Evolutionary conservation across 1,140 invertebrate genomes (phyloP).

Genomic region (Charaxes varanes): DNA sequence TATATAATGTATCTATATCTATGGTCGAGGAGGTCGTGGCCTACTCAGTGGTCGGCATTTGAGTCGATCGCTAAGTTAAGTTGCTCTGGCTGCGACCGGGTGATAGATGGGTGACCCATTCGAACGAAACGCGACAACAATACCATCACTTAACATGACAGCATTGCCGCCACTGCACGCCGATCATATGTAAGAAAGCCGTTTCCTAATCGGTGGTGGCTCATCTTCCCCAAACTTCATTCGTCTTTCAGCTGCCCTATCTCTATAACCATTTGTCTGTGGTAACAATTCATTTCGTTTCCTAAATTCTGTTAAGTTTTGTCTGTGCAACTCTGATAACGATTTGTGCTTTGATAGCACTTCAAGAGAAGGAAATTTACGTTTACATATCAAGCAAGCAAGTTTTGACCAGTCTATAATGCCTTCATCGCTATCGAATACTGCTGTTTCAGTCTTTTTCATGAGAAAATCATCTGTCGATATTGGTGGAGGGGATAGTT

Average conservation of each 20-base stretch:
- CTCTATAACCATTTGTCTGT: slow-evolving; percentile 80
- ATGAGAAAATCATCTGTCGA: slow-evolving; percentile 74
- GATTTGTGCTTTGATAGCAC: slow-evolving; percentile 93
- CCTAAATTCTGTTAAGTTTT: slow-evolving; percentile 86
- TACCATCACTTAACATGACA: too few relatives aligned
- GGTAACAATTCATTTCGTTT: slow-evolving; percentile 72
- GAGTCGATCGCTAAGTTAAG: too few relatives aligned
- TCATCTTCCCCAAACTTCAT: slow-evolving; percentile 94
- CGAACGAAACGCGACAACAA: too few relatives aligned
- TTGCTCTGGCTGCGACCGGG: too few relatives aligned
- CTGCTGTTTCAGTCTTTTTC: slow-evolving; percentile 71
- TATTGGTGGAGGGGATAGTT: slow-evolving; percentile 46
- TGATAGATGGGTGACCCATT: too few relatives aligned
- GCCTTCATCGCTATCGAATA: slow-evolving; percentile 77
- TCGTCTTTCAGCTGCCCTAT: slow-evolving; percentile 95
- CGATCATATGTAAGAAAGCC: too few relatives aligned
- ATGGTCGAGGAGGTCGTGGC: too few relatives aligned
- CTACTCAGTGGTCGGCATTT: too few relatives aligned
- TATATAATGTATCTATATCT: too few relatives aligned
- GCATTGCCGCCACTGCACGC: too few relatives aligned
- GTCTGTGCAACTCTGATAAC: slow-evolving; percentile 95
- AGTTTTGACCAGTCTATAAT: slow-evolving; percentile 91
- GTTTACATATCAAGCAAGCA: slow-evolving; percentile 96
- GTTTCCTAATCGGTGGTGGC: slow-evolving; percentile 77
- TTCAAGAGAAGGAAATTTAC: slow-evolving; percentile 93